Percentiles rank a stretch among this genome's conserved stretches.
These are phyloP conservation scores for Leptopilina syphax DNA, from an alignment of 2,888 invertebrate species.

Conservation along the genomic window DNA sequence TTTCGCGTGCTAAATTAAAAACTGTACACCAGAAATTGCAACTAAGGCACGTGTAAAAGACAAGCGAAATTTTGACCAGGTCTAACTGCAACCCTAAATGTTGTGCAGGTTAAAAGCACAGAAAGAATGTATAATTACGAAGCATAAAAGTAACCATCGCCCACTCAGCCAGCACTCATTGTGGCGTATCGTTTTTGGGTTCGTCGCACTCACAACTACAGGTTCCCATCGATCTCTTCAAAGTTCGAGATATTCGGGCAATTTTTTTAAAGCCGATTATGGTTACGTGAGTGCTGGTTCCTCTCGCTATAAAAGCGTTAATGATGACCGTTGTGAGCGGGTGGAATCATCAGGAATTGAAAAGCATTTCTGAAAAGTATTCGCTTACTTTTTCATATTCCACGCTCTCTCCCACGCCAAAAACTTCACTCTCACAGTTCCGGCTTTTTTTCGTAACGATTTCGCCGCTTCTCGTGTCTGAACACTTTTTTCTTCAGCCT, in stretches of 20 bases:
- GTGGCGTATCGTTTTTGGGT: conserved; percentile 61
- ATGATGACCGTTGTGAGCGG: conserved; percentile 22
- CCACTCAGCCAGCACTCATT: conserved; percentile 63
- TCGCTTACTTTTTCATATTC: conserved; percentile 37
- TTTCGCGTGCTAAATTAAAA: background rate
- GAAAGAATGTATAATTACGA: conserved; percentile 76
- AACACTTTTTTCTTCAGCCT: conserved; percentile 11
- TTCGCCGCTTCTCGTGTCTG: conserved; percentile 28
- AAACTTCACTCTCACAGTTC: conserved; percentile 13
- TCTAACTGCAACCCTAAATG: conserved; percentile 71
- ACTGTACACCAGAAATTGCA: conserved; percentile 55
- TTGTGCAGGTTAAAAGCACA: conserved; percentile 59
- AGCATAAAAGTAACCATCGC: conserved; percentile 76
- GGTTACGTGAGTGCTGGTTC: conserved; percentile 41
- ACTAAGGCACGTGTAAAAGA: conserved; percentile 62
- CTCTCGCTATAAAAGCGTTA: conserved; percentile 39
- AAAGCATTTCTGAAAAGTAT: conserved; percentile 36
- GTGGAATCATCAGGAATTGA: conserved; percentile 30
- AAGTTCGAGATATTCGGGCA: conserved; percentile 58
- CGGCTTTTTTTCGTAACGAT: conserved; percentile 31
- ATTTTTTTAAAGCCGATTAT: conserved; percentile 40
- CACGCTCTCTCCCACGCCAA: conserved; percentile 35
- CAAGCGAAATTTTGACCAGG: conserved; percentile 48
- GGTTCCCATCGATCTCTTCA: conserved; percentile 73
- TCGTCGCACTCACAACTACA: conserved; percentile 70